Evolutionary conservation across 2,888 invertebrate species (phyloP), one percentile per base, ranked within the genome.

Genomic region (Synanthedon andrenaeformis): DNA sequence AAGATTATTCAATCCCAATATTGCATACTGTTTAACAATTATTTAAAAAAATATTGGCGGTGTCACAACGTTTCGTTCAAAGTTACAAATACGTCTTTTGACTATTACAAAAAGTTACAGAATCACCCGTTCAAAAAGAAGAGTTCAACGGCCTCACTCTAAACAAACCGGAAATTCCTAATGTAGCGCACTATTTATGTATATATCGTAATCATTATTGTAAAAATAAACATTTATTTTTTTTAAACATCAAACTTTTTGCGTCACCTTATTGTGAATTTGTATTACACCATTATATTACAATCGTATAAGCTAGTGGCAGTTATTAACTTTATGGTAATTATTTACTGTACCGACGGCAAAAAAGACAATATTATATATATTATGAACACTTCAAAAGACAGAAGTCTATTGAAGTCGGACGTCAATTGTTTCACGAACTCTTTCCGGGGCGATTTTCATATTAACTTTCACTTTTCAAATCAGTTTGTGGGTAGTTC

Each of bases 251-350:
- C 68, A 66, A 74, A 73, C 72, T 72, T 23, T 23, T 19, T n/a
- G 74, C 74, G 74, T 73, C 69, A 71, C 71, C 28, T 76, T 75
- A 77, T 56, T 59, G 70, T 74, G 74, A 74, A 65, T 67, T 70
- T 68, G 64, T 74, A 72, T 74, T 71, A 76, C 69, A 70, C 35
- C 69, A 62, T 67, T 74, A 75, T 77, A 77, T 80, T 78, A 80
- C 70, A 79, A 72, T 73, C 71, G 35, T 77, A 70, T 69, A 76
- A 69, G 70, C 83, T 87, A 87, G 77, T 87, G 86, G 86, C 86
- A 87, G 86, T 87, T 78, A 75, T 80, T 63, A 72, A 82, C 76
- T 82, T 75, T 35, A 35, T 74, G 73, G 73, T 74, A 51, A 17
- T 50, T 19, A 70, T 66, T 35, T 65, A 65, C 60, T 64, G 69